These are phyloP conservation scores for Ichneumon xanthorius DNA, from an alignment of 2,888 invertebrate genomes.

Conservation along the genomic window DNA sequence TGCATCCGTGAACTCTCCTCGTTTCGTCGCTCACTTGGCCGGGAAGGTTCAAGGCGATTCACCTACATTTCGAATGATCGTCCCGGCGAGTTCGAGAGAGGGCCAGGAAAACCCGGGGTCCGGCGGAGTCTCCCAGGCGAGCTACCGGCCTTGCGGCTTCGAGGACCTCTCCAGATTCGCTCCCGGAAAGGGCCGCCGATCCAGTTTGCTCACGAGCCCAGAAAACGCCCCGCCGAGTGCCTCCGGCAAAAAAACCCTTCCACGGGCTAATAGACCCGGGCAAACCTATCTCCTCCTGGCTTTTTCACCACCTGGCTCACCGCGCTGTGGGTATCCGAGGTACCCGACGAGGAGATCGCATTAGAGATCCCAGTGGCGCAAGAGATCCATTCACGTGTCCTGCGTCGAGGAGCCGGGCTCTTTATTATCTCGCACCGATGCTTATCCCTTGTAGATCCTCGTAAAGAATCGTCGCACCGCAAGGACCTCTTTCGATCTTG, in stretches of 20 bases:
- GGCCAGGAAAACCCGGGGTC: constrained; percentile 1
- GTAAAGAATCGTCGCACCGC: constrained; percentile 48
- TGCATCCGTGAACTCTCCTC: background rate
- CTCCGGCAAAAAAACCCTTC: constrained; percentile 73
- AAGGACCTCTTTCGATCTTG: constrained; percentile 40
- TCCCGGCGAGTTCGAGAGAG: background rate
- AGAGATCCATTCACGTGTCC: constrained; percentile 62
- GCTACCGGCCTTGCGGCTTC: constrained; percentile 70
- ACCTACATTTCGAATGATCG: background rate
- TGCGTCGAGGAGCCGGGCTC: constrained; percentile 52
- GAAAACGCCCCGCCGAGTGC: constrained; percentile 78
- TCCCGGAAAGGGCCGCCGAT: constrained; percentile 69
- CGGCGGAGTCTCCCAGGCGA: constrained; percentile 48
- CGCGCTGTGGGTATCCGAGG: constrained; percentile 11
- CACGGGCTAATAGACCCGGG: constrained; percentile 75
- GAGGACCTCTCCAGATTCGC: constrained; percentile 67
- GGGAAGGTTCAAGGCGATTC: background rate
- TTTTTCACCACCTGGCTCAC: constrained; percentile 66
- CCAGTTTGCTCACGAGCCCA: constrained; percentile 82
- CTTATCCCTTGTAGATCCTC: constrained; percentile 64
- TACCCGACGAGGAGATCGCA: constrained; percentile 57
- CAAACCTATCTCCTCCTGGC: constrained; percentile 74
- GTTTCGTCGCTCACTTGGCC: constrained; percentile 14
- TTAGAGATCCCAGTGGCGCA: constrained; percentile 56
- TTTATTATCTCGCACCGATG: constrained; percentile 71